Conservation (phyloP, 2,797 vertebrate species). For the Tympanoctomys barrerae region DNA sequence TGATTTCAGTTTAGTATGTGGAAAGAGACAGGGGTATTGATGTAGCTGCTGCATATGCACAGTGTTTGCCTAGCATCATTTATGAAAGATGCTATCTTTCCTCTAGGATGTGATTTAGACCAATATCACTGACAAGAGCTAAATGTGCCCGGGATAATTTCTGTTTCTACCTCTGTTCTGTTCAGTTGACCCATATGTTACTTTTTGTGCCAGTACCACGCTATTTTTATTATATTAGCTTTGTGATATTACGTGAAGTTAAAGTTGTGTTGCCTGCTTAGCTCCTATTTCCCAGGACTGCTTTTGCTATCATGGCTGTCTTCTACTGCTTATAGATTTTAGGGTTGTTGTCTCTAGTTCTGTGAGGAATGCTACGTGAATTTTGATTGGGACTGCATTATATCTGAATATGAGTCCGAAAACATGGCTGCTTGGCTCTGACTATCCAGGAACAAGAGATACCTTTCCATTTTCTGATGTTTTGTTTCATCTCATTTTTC, state of each 20-base stretch:
- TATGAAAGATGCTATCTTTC: background rate
- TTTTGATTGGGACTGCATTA: background rate
- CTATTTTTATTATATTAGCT: background rate
- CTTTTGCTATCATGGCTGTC: background rate
- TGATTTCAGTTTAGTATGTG: background rate
- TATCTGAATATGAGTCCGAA: background rate
- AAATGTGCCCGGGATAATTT: background rate
- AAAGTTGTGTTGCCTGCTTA: background rate
- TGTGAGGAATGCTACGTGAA: background rate
- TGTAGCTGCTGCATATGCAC: background rate
- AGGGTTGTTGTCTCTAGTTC: background rate
- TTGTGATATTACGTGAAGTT: background rate
- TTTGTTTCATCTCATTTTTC: background rate
- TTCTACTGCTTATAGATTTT: background rate
- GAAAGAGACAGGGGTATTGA: background rate
- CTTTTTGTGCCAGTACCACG: background rate
- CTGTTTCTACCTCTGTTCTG: background rate
- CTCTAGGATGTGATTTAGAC: background rate
- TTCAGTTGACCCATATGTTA: background rate
- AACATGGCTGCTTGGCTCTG: background rate
- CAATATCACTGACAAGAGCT: background rate
- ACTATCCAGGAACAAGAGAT: background rate
- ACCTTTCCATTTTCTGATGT: background rate
- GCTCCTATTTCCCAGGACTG: background rate
- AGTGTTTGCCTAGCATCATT: background rate